These are phyloP conservation scores for Microplitis deprimator DNA, from an alignment of 2,888 invertebrate genomes.

Conservation along the genomic window DNA sequence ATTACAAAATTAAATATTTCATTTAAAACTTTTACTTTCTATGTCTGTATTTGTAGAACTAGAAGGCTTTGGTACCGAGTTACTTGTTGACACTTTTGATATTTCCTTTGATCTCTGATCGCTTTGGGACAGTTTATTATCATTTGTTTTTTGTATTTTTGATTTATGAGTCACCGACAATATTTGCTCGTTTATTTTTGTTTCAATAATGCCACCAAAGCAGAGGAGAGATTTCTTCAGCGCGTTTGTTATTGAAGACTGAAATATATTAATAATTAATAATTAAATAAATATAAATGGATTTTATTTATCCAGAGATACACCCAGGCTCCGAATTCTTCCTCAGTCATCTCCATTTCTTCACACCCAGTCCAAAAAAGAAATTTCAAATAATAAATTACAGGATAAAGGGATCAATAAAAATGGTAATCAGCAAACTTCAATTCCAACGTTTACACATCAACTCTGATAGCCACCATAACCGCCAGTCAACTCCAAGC, in stretches of 20 bases:
- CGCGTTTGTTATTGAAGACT: constrained; percentile 56
- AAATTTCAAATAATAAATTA: no score
- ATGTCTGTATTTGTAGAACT: no score
- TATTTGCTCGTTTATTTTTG: constrained; percentile 39
- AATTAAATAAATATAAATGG: neutral
- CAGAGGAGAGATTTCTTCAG: constrained; percentile 54
- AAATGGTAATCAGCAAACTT: no score
- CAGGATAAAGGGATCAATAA: no score
- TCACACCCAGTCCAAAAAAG: no score
- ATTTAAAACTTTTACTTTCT: no score
- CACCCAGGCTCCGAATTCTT: no score
- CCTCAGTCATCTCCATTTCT: no score
- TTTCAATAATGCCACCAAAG: constrained; percentile 49
- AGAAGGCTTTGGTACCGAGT: neutral
- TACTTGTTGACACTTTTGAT: neutral
- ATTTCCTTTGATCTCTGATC: neutral
- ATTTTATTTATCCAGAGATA: no score
- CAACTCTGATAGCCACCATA: no score
- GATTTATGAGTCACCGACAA: neutral
- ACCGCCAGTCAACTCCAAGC: no score
- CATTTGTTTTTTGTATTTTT: constrained; percentile 10
- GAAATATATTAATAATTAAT: constrained; percentile 1
- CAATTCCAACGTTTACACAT: no score
- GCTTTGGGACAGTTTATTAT: neutral
- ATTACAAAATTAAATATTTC: neutral